Evolutionary conservation across 2,888 invertebrate species (phyloP).

Genomic region (Cylindroiulus punctatus): DNA sequence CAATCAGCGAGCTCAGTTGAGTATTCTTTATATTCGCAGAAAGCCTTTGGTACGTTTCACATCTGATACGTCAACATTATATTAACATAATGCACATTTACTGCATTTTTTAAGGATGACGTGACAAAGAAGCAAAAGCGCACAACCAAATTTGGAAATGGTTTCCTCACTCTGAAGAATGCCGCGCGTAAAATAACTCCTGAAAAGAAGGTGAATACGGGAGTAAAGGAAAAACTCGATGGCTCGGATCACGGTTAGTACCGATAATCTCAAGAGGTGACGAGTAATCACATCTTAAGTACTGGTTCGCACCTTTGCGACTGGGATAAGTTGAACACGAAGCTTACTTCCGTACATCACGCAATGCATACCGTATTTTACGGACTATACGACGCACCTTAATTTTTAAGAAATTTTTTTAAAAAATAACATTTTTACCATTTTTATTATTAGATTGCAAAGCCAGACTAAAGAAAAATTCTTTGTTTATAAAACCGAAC

Average conservation of each 20-base stretch:
- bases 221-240: background rate
- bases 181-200: background rate
- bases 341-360: too few relatives aligned
- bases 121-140: background rate
- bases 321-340: too few relatives aligned
- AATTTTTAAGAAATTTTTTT: too few relatives aligned
- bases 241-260: constrained; percentile 1
- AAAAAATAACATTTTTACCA: too few relatives aligned
- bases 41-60: background rate
- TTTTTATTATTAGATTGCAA: too few relatives aligned
- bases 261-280: background rate
- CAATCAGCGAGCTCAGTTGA: background rate
- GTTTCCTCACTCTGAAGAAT: background rate
- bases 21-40: background rate
- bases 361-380: too few relatives aligned
- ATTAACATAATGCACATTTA: background rate
- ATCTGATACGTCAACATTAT: background rate
- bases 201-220: background rate
- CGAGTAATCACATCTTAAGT: too few relatives aligned
- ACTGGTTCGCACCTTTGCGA: too few relatives aligned
- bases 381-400: too few relatives aligned
- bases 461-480: too few relatives aligned
- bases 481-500: too few relatives aligned
- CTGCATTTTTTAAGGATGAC: background rate
- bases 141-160: background rate